Base-by-base conservation (phyloP, 2,113 vertebrate species). In the Centropus bengalensis region DNA sequence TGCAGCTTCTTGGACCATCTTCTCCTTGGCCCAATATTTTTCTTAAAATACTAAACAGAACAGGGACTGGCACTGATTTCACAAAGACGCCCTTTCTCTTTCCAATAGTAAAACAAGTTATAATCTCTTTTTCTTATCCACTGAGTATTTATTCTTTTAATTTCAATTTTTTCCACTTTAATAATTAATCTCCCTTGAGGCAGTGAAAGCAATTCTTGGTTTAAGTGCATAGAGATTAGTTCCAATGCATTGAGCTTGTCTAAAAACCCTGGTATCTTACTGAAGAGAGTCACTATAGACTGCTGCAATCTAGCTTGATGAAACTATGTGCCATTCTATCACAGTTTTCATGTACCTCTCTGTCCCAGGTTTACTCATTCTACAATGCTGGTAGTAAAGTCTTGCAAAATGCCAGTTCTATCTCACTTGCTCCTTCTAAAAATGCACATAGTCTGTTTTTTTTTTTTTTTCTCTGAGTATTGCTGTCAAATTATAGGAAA, bases 141-240 rank as follows among this genome's bases (percentile, higher is more conserved):
- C 27, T 32, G 78, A 82, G 81, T 6, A 83, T 30, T 52, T 91
- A 70, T 78, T 93, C 16, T 87, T 92, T 78, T 75, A 36, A 91
- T 83, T 64, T 89, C 51, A 9, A 10, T n/a, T 86, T 94, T 91
- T 52, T 33, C 63, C 32, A 38, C 66, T 82, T 91, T 38, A 87
- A 82, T 91, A 78, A 87, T 91, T 91, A 82, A 85, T 91, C 33
- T 82, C 44, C 82, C 70, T 64, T 51, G 66, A 79, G 88, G 69
- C 70, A 85, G 22, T 60, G 44, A 79, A 88, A 88, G 20, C n/a
- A 89, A 68, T 82, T 86, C 54, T 68, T 10, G 18, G 44, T 79
- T 82, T 76, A 60, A 91, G 26, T 64, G 17, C 68, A 32, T 27
- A 75, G 33, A 79, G 47, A 89, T 88, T 88, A 88, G 62, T 82